Evolutionary conservation across 2,113 vertebrate species (phyloP).

Genomic region (Capreolus pygargus): DNA sequence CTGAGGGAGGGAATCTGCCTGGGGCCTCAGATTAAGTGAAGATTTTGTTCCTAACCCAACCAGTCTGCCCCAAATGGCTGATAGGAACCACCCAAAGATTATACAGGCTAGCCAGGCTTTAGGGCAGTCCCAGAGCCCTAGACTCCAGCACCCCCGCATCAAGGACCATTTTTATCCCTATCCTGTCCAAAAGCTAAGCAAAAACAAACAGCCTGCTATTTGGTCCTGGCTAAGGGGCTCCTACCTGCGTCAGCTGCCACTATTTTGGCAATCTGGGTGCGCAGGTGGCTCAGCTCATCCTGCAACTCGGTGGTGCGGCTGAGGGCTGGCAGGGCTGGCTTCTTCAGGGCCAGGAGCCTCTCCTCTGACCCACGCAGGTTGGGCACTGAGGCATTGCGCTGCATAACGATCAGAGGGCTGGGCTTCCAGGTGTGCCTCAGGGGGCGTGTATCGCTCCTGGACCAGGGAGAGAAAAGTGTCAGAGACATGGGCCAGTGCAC

Average conservation of each 20-base stretch:
- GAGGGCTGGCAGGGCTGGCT: conserved; percentile 91
- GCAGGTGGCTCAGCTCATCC: conserved; percentile 94
- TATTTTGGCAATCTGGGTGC: conserved; percentile 96
- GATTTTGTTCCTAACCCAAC: conserved; percentile 36
- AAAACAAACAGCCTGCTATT: neutral
- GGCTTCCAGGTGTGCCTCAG: conserved; percentile 97
- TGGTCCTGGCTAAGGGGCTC: neutral
- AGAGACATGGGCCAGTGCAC: neutral
- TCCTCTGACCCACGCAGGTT: conserved; percentile 96
- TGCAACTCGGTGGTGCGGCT: conserved; percentile 94
- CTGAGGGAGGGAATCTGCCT: neutral
- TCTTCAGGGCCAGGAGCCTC: conserved; percentile 92
- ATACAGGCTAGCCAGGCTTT: neutral
- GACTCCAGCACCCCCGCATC: neutral
- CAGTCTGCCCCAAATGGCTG: neutral
- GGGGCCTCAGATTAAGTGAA: neutral
- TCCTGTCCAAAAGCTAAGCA: neutral
- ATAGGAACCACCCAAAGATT: neutral
- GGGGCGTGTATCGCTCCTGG: conserved; percentile 93
- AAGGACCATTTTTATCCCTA: neutral
- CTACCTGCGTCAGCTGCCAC: conserved; percentile 90
- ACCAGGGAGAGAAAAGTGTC: conserved; percentile 14
- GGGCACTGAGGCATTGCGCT: conserved; percentile 96
- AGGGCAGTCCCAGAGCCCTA: neutral
- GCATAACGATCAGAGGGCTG: conserved; percentile 94